These are phyloP conservation scores for Chromobotia macracanthus DNA, from an alignment of 2,797 vertebrate genomes.

Conservation along the genomic window DNA sequence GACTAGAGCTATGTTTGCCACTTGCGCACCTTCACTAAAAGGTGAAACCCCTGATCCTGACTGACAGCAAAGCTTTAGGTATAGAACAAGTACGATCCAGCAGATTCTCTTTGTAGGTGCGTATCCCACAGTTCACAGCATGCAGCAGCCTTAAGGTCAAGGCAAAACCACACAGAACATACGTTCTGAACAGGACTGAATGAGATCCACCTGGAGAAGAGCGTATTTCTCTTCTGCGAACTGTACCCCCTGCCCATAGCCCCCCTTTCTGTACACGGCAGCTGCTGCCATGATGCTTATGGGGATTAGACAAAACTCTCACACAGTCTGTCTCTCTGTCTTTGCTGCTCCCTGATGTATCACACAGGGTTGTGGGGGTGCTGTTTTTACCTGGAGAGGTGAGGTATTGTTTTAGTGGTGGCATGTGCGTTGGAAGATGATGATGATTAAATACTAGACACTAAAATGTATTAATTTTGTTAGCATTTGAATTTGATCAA, in stretches of 20 bases:
- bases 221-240: not conserved
- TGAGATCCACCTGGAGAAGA: conserved; percentile 2
- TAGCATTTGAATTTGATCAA: not conserved
- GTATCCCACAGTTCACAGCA: not conserved
- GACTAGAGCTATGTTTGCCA: too few species aligned
- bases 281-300: conserved; percentile 68
- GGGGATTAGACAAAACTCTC: conserved; percentile 71
- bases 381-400: conserved; percentile 47
- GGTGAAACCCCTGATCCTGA: too few species aligned
- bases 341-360: conserved; percentile 38
- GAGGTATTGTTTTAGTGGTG: conserved; percentile 38
- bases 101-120: not conserved
- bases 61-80: not conserved
- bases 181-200: not conserved
- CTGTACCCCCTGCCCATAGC: not conserved
- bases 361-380: conserved; percentile 32
- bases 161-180: not conserved
- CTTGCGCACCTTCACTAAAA: too few species aligned
- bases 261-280: conserved; percentile 26
- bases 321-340: conserved; percentile 57
- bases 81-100: not conserved
- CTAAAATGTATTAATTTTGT: too few species aligned
- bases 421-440: not conserved
- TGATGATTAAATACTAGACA: too few species aligned
- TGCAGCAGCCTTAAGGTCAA: conserved; percentile 20